A percentile compares a stretch with the other conserved stretches of the same genome.
Conservation (phyloP, 2,113 vertebrate genomes). For the Choloepus hoffmanni region DNA sequence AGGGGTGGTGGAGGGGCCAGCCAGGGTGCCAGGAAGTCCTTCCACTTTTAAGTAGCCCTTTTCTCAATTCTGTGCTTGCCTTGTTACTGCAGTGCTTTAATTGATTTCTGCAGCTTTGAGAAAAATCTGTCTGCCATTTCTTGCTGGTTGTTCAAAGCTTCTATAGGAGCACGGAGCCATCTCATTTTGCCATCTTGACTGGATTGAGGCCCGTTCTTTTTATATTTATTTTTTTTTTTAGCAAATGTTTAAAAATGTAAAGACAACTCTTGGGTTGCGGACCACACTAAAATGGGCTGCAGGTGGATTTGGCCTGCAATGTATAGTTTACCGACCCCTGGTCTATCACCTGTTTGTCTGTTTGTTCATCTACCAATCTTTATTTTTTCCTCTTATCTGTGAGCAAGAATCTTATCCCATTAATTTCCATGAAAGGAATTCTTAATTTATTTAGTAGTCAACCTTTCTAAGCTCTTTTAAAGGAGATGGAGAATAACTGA, state of each 20-base stretch:
- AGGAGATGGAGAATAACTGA: slow-evolving; percentile 6
- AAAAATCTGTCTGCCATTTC: no score
- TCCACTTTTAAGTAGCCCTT: no score
- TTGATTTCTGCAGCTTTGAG: no score
- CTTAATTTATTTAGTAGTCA: not conserved
- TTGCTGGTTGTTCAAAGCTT: no score
- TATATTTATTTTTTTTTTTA: not conserved
- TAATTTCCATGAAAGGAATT: not conserved
- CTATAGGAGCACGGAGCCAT: no score
- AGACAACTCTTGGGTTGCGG: not conserved
- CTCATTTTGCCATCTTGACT: no score
- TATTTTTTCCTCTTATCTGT: not conserved
- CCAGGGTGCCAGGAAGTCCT: no score
- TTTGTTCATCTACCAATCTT: not conserved
- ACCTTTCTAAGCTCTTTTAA: not conserved
- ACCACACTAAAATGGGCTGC: not conserved
- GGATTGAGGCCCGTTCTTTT: not conserved
- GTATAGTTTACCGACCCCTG: not conserved
- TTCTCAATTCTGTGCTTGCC: no score
- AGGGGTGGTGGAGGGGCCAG: no score
- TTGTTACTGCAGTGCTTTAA: no score
- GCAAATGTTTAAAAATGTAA: slow-evolving; percentile 20
- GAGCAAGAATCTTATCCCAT: slow-evolving; percentile 19
- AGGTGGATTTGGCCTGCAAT: not conserved
- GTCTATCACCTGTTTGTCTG: not conserved